These are phyloP conservation scores for Microctenopoma stevenorrisi DNA, from an alignment of 2,797 vertebrate genomes.

Conservation along the genomic window DNA sequence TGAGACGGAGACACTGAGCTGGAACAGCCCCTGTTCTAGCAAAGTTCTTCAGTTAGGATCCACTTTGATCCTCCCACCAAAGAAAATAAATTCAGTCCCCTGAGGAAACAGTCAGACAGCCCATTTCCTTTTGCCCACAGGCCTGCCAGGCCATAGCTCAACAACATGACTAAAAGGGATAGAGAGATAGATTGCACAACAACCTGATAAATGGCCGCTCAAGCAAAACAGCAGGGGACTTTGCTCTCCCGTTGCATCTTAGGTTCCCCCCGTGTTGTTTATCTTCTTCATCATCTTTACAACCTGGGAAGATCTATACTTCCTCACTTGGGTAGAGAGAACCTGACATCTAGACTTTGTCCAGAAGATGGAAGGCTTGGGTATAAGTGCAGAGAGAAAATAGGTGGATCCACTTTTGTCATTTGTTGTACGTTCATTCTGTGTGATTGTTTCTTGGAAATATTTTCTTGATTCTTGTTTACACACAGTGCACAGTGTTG, in stretches of 20 bases:
- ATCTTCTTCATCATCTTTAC: constrained; percentile 72
- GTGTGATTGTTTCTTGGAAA: no score
- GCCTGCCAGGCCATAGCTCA: constrained; percentile 49
- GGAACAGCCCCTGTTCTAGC: neutral
- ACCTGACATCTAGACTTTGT: constrained; percentile 68
- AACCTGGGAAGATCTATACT: constrained; percentile 52
- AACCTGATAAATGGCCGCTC: constrained; percentile 64
- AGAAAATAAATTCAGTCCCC: constrained; percentile 47
- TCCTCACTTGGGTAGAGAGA: constrained; percentile 30
- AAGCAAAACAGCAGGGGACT: constrained; percentile 48
- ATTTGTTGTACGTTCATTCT: no score
- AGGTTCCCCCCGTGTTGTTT: constrained; percentile 37
- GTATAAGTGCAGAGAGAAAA: constrained; percentile 1
- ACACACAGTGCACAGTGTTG: no score
- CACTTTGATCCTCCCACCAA: constrained; percentile 7
- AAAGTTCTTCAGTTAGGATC: constrained; percentile 11
- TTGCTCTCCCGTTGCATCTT: constrained; percentile 15
- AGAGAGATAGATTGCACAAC: constrained; percentile 47
- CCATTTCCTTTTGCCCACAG: constrained; percentile 53
- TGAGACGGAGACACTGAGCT: constrained; percentile 1
- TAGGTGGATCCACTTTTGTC: neutral
- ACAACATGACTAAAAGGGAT: constrained; percentile 34
- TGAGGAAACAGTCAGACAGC: constrained; percentile 37
- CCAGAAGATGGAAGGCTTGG: constrained; percentile 17
- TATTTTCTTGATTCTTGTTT: no score